Base-by-base conservation (phyloP, 2,113 vertebrate genomes). In the Anoplopoma fimbria region DNA sequence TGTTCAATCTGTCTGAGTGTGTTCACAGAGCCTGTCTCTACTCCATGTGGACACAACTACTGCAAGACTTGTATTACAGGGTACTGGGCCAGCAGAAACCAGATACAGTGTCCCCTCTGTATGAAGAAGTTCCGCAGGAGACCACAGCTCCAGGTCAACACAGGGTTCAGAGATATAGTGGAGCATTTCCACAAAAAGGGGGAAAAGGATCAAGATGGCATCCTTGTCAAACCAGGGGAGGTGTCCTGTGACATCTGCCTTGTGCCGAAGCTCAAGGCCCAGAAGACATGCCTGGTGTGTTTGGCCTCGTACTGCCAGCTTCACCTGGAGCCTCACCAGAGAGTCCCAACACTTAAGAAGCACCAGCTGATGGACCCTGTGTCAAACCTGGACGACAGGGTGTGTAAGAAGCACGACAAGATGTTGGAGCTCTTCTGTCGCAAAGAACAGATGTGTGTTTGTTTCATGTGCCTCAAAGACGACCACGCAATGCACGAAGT, bases 41-140 rank as follows among this genome's bases (percentile, higher is more conserved):
- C 87, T 55, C 84, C 87, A 21, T 87, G 87, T 61, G 89, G 87
- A 82, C 87, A 91, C 83, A 91, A 89, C 85, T 91, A 74, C 71
- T 91, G 89, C 38, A 86, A 79, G 77, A 4, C 42, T 14, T 89
- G 87, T 29, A 82, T 91, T 63, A 86, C 67, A 21, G 68, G 2
- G 4, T 86, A 84, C 75, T 89, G 87, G 89, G 21, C 10, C 69
- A 71, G n/a, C 75, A 69, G 34, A 7, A 14, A 0, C 31, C 38
- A 8, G 5, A 25, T 0, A 4, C 55, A 76, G 51, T 91, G 89
- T 71, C 89, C 89, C 6, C 47, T 91, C 27, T 91, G 89, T 21
- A 75, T 53, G 63, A 45, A 49, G 47, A 76, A 2, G n/a, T 89
- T 89, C 42, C 12, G 3, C 33, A 27, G 13, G 0, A 81, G 49